Evolutionary conservation across 2,797 vertebrate genomes (phyloP).

Genomic region (Hozukius guyotensis): DNA sequence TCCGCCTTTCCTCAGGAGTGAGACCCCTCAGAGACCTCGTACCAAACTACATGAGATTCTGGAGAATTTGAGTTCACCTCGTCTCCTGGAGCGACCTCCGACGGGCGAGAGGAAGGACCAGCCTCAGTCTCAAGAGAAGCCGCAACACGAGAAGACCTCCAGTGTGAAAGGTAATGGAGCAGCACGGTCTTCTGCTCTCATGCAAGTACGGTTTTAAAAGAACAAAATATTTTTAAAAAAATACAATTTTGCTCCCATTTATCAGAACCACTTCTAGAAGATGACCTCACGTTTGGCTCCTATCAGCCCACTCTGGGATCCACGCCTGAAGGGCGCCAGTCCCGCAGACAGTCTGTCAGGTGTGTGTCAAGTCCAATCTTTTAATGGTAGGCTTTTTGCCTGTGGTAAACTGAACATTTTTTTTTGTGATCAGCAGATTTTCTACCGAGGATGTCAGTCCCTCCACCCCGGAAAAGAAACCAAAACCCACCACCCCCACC

Average conservation of each 20-base stretch:
- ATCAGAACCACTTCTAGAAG: constrained; percentile 74
- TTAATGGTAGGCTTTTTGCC: neutral
- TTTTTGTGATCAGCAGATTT: constrained; percentile 78
- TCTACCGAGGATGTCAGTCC: constrained; percentile 81
- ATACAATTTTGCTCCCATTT: neutral
- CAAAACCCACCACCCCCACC: constrained; percentile 67
- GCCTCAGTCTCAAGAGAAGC: constrained; percentile 47
- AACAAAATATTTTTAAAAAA: neutral
- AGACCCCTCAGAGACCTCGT: constrained; percentile 79
- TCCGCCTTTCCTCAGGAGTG: constrained; percentile 58
- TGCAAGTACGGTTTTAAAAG: neutral
- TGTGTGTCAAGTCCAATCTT: neutral
- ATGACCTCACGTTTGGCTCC: constrained; percentile 87
- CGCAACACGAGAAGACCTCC: constrained; percentile 68
- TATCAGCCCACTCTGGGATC: constrained; percentile 88
- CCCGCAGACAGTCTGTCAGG: constrained; percentile 86
- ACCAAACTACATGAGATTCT: constrained; percentile 90
- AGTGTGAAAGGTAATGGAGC: constrained; percentile 75
- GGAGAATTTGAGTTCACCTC: constrained; percentile 80
- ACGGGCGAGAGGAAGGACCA: constrained; percentile 78
- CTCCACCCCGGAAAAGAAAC: constrained; percentile 73
- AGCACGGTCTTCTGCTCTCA: neutral
- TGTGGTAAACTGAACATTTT: neutral
- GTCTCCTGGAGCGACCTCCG: constrained; percentile 74
- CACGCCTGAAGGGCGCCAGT: constrained; percentile 78